phyloP scores from a whole-genome alignment of 2,888 invertebrate species.

The Xestia rhomboidea region DNA sequence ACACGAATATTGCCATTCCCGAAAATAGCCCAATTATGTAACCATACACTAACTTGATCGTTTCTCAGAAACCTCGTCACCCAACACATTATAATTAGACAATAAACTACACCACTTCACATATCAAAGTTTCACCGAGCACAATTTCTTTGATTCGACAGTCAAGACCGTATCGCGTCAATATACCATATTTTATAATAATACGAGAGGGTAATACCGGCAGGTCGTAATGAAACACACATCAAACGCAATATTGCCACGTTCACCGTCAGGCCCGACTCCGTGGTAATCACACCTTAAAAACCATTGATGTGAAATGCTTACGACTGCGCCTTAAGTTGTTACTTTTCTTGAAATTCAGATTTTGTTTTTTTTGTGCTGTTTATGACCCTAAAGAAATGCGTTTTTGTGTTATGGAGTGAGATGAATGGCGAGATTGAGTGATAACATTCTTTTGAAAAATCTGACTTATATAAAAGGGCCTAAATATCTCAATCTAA shows the following conservation, averaged over 20 bases:
- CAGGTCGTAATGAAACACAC: constrained; percentile 54
- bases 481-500: neutral
- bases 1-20: neutral
- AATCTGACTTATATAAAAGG: neutral
- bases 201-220: constrained; percentile 44
- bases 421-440: neutral
- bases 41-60: neutral
- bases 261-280: constrained; percentile 42
- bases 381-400: constrained; percentile 16
- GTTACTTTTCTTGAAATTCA: constrained; percentile 40
- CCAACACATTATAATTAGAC: constrained; percentile 9
- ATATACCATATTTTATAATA: constrained; percentile 56
- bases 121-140: constrained; percentile 3
- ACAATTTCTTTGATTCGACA: constrained; percentile 26
- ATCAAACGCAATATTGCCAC: constrained; percentile 57
- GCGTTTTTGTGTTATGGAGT: neutral
- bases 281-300: constrained; percentile 44
- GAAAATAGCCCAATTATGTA: neutral
- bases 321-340: constrained; percentile 50
- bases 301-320: constrained; percentile 58
- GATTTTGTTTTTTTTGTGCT: no score
- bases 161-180: constrained; percentile 15
- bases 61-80: neutral
- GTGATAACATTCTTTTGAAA: neutral
- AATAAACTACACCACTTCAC: constrained; percentile 3